Percentiles rank a stretch among this genome's conserved stretches.
These are phyloP conservation scores for Chionoecetes opilio DNA, from an alignment of 1,140 invertebrate genomes.

Conservation along the genomic window DNA sequence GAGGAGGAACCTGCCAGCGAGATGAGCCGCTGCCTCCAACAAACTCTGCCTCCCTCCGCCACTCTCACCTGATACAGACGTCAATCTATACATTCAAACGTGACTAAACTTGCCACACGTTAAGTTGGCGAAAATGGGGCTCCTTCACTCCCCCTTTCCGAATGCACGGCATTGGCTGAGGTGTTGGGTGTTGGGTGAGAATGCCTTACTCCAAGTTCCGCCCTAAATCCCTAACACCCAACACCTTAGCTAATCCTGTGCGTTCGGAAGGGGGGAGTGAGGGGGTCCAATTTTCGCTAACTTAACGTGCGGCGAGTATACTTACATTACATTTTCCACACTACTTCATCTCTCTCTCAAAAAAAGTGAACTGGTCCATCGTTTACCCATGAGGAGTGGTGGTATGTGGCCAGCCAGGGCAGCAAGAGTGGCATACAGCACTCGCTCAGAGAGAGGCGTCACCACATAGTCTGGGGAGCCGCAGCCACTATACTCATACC, in stretches of 20 bases:
- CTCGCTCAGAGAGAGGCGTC: conserved; percentile 53
- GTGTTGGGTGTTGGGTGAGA: too few relatives aligned
- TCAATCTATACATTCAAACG: not conserved
- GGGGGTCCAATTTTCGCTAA: too few relatives aligned
- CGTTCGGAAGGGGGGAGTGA: too few relatives aligned
- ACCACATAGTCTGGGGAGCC: conserved; percentile 51
- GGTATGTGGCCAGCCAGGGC: conserved; percentile 62
- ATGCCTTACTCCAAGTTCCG: too few relatives aligned
- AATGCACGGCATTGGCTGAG: too few relatives aligned
- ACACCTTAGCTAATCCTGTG: too few relatives aligned
- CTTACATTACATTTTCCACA: not conserved
- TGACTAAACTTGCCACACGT: too few relatives aligned
- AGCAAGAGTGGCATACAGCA: conserved; percentile 44
- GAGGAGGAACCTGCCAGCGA: conserved; percentile 63
- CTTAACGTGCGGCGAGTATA: too few relatives aligned
- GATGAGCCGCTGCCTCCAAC: conserved; percentile 60
- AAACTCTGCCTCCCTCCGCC: conserved; percentile 59
- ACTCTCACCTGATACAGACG: not conserved
- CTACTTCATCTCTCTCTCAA: not conserved
- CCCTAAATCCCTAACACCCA: too few relatives aligned
- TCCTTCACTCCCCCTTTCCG: too few relatives aligned
- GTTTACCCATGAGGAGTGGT: conserved; percentile 57
- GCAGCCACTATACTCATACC: conserved; percentile 69
- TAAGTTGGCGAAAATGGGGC: too few relatives aligned
- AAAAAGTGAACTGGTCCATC: not conserved